These are phyloP conservation scores for Clarias platycephalus DNA, from an alignment of 2,797 vertebrate genomes.

Conservation along the genomic window DNA sequence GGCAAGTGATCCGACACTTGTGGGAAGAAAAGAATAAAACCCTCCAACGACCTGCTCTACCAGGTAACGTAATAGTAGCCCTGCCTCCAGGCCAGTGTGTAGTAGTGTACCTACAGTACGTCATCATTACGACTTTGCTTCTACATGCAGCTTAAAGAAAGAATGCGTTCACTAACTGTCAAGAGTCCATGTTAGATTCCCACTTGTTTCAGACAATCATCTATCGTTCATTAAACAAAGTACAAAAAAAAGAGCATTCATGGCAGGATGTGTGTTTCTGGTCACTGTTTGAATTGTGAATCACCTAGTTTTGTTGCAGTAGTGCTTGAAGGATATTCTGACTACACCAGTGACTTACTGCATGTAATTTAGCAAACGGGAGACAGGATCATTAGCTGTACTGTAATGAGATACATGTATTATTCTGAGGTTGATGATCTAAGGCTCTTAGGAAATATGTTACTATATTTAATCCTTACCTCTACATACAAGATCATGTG, in stretches of 20 bases:
- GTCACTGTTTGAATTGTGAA: not conserved
- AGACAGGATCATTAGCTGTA: conserved; percentile 43
- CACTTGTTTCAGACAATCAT: conserved; percentile 4
- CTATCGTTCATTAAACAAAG: conserved; percentile 13
- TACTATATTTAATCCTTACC: conserved; percentile 19
- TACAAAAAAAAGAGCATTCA: conserved; percentile 6
- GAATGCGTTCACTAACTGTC: conserved; percentile 5
- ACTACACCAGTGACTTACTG: conserved; percentile 11
- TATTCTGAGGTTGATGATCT: conserved; percentile 28
- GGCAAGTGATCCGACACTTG: conserved; percentile 19
- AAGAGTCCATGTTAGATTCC: not conserved
- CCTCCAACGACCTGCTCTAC: conserved; percentile 20
- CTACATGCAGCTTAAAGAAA: conserved; percentile 2
- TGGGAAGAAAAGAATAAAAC: not conserved
- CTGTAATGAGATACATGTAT: conserved; percentile 49
- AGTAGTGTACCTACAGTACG: not conserved
- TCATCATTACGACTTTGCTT: conserved; percentile 7
- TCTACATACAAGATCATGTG: conserved; percentile 5
- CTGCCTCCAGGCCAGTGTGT: conserved; percentile 12
- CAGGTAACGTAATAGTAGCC: conserved; percentile 14
- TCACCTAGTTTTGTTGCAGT: conserved; percentile 22
- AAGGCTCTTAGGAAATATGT: conserved; percentile 8
- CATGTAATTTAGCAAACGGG: conserved; percentile 17
- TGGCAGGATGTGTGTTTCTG: conserved; percentile 3
- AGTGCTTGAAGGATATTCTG: not conserved